Base-by-base conservation (phyloP, 2,888 invertebrate genomes). In the Gymnosoma rotundatum region DNA sequence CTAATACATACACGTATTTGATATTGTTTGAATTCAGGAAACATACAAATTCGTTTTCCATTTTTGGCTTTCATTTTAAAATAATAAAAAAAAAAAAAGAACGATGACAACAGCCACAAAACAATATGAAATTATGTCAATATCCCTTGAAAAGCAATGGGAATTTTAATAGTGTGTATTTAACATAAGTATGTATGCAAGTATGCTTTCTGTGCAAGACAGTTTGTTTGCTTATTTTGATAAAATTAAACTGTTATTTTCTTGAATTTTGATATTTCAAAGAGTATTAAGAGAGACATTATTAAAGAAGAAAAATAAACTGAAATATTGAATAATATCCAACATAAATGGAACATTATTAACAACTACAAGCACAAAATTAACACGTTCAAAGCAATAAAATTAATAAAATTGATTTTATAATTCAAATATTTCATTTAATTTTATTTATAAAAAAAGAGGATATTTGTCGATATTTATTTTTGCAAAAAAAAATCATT, bases 91-190 rank as follows among this genome's bases (percentile, higher is more conserved):
- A n/a, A 42, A 14, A 1, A 38, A 12, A 42, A 48, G 6, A 48
- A 48, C 16, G 4, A 66, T 56, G 38, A 48, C 50, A 76, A 52
- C 38, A 52, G 50, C 61, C 7, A 60, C 36, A 58, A 58, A 42
- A 67, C 52, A 45, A 58, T 42, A 63, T 8, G n/a, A 66, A 76
- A 76, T 58, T 25, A 76, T 58, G 58, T 50, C 75, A 76, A 76
- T 76, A 58, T 67, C 18, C 50, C 50, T 60, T 58, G 48, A 66
- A 76, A 36, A 64, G 45, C 66, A 66, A 75, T 58, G 21, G 36
- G 20, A 66, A 58, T 63, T 67, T 18, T 38, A 20, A 36, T n/a
- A 48, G 32, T 48, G 25, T 58, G n/a, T n/a, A n/a, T n/a, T n/a
- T n/a, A n/a, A n/a, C n/a, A n/a, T n/a, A n/a, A n/a, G 9, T 10